A percentile compares a stretch with the other conserved stretches of the same genome.
phyloP scores from a whole-genome alignment of 2,888 invertebrate genomes.

The Drosophila greeni region DNA sequence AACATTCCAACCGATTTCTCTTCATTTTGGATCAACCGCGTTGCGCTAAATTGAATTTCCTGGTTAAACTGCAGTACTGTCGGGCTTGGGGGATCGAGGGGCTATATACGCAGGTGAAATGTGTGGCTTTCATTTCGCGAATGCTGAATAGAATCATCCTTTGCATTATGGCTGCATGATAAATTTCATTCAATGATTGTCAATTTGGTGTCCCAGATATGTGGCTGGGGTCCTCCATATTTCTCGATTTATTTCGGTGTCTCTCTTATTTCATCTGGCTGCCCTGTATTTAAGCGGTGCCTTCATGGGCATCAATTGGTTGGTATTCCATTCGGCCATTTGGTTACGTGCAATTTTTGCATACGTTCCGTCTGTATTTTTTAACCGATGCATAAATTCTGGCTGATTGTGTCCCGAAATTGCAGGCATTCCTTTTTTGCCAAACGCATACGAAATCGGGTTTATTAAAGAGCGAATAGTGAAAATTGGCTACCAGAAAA shows the following conservation, averaged over 20 bases:
- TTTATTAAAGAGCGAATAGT: background rate
- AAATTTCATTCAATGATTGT: constrained; percentile 46
- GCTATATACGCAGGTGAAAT: constrained; percentile 39
- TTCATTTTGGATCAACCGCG: constrained; percentile 42
- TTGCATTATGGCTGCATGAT: constrained; percentile 44
- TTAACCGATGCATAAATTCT: constrained; percentile 30
- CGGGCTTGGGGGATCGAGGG: background rate
- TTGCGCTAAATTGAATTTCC: constrained; percentile 59
- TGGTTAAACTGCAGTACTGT: constrained; percentile 32
- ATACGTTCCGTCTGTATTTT: background rate
- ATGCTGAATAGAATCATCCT: constrained; percentile 28
- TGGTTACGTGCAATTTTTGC: background rate
- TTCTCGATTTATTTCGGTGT: background rate
- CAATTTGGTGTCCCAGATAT: constrained; percentile 10
- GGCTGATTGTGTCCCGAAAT: constrained; percentile 24
- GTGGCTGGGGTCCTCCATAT: constrained; percentile 11
- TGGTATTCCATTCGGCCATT: background rate
- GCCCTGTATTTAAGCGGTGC: background rate
- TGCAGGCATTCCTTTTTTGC: constrained; percentile 1
- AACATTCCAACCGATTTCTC: constrained; percentile 45
- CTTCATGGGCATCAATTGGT: constrained; percentile 5
- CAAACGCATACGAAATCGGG: constrained; percentile 8
- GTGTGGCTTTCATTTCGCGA: constrained; percentile 48
- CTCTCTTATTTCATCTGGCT: background rate
- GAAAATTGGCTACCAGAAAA: background rate